phyloP scores from a whole-genome alignment of 1,140 invertebrate genomes.

The Reticulitermes speratus region DNA sequence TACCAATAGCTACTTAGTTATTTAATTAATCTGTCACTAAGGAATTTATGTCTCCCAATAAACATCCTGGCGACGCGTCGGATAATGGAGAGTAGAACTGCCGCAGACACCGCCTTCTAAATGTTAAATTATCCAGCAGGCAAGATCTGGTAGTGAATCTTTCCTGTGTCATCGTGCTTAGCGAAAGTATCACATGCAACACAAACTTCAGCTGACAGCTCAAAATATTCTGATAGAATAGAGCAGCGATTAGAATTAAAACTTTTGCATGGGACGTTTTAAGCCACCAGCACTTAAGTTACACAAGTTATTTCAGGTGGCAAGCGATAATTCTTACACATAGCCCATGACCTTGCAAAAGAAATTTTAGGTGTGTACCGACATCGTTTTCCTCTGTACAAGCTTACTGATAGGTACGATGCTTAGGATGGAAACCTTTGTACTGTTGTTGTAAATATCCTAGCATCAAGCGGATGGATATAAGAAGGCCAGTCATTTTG shows the following conservation, averaged over 20 bases:
- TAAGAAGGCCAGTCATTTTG: too few relatives aligned
- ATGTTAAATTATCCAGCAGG: background rate
- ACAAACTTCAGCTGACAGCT: background rate
- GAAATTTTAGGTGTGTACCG: too few relatives aligned
- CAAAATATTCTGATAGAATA: background rate
- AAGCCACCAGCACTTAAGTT: too few relatives aligned
- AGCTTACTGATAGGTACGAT: too few relatives aligned
- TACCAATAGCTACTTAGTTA: constrained; percentile 14
- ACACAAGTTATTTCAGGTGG: too few relatives aligned
- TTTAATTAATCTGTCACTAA: constrained; percentile 29
- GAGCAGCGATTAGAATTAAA: background rate
- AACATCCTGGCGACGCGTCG: constrained; percentile 12
- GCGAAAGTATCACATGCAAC: background rate
- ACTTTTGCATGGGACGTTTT: too few relatives aligned
- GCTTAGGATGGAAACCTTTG: too few relatives aligned
- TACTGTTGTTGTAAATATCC: too few relatives aligned
- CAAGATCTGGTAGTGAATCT: background rate
- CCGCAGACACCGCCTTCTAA: background rate
- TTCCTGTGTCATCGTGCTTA: background rate
- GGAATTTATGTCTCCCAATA: constrained; percentile 26
- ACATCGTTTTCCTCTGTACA: too few relatives aligned
- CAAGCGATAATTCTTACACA: too few relatives aligned
- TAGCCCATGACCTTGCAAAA: too few relatives aligned
- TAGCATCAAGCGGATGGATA: too few relatives aligned
- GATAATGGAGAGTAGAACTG: background rate